These are phyloP conservation scores for Microcebus ravelobensis DNA, from an alignment of 2,113 vertebrate species.

Conservation along the genomic window DNA sequence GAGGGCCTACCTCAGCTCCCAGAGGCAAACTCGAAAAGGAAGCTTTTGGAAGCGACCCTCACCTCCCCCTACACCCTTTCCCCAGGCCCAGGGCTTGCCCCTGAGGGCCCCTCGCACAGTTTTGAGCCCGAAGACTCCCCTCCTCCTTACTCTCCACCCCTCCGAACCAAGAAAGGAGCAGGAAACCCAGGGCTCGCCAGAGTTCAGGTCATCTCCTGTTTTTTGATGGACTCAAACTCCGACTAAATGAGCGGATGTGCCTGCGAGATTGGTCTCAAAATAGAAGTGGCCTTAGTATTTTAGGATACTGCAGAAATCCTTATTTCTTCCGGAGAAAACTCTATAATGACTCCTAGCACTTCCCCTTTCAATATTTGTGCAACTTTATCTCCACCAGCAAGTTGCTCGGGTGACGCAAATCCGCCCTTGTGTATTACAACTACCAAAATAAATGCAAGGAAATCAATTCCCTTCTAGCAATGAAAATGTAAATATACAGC, in stretches of 20 bases:
- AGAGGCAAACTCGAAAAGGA: neutral
- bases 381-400: constrained; percentile 99
- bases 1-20: neutral
- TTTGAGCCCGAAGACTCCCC: neutral
- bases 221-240: constrained; percentile 92
- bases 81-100: neutral
- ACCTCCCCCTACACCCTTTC: too few species aligned
- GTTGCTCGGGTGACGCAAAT: constrained; percentile 99
- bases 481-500: constrained; percentile 96
- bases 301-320: constrained; percentile 98
- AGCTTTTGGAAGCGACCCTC: neutral
- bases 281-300: constrained; percentile 97
- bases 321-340: constrained; percentile 99
- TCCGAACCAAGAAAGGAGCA: constrained; percentile 78
- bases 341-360: constrained; percentile 97
- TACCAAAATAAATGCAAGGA: constrained; percentile 93
- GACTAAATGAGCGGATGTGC: constrained; percentile 98
- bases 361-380: constrained; percentile 99
- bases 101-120: neutral
- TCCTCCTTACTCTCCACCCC: constrained; percentile 31
- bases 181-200: constrained; percentile 86
- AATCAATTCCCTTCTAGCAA: constrained; percentile 93
- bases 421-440: constrained; percentile 95
- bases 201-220: constrained; percentile 96
- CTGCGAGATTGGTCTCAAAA: constrained; percentile 94